These are phyloP conservation scores for Zaprionus lachaisei DNA, from an alignment of 1,140 invertebrate species.

Conservation along the genomic window DNA sequence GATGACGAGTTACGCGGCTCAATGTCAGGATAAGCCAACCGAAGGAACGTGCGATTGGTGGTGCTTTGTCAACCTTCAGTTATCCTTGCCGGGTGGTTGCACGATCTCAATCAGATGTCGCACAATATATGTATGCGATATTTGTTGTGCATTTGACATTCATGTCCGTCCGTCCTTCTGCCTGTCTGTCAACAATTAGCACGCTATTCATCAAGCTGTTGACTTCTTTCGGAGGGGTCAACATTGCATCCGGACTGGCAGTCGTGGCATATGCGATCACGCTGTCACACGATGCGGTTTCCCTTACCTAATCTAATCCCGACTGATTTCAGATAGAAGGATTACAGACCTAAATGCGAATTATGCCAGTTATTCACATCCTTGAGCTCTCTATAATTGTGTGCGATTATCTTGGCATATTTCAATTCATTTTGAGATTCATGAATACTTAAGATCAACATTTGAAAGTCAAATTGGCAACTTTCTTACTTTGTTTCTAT, in stretches of 20 bases:
- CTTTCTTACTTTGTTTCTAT: slow-evolving; percentile 61
- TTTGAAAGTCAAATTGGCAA: slow-evolving; percentile 71
- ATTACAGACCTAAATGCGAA: slow-evolving; percentile 6
- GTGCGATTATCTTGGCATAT: neutral
- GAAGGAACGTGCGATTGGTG: no score
- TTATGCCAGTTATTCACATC: neutral
- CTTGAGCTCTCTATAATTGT: neutral
- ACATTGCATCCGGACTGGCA: slow-evolving; percentile 24
- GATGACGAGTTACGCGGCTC: slow-evolving; percentile 75
- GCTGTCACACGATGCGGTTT: slow-evolving; percentile 44
- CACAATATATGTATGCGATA: slow-evolving; percentile 10
- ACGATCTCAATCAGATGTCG: slow-evolving; percentile 72
- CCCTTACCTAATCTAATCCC: slow-evolving; percentile 20
- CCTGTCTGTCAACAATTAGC: slow-evolving; percentile 84
- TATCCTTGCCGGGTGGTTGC: slow-evolving; percentile 22
- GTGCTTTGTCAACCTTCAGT: slow-evolving; percentile 46
- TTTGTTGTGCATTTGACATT: slow-evolving; percentile 75
- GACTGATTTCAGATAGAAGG: slow-evolving; percentile 1
- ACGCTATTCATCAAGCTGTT: slow-evolving; percentile 82
- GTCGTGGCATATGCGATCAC: neutral
- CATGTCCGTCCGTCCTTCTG: slow-evolving; percentile 59
- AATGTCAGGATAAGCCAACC: slow-evolving; percentile 57
- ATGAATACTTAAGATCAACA: slow-evolving; percentile 50
- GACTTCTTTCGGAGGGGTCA: slow-evolving; percentile 55
- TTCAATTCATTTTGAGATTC: slow-evolving; percentile 7